phyloP scores from a whole-genome alignment of 2,113 vertebrate genomes.

The mouse (Mus musculus) region DNA sequence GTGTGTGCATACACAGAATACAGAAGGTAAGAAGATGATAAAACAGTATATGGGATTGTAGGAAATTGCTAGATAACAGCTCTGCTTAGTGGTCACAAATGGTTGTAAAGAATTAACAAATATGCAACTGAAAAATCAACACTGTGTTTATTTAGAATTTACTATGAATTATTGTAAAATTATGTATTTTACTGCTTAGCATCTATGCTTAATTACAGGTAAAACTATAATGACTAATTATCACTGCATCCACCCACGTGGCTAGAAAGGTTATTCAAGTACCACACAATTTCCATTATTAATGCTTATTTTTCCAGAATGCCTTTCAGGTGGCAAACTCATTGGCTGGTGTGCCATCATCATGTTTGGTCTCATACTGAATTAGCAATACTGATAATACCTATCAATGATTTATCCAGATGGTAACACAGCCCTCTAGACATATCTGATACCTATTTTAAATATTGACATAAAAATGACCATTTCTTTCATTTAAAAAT shows the following conservation, averaged over 20 bases:
- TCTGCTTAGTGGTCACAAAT: conserved; percentile 11
- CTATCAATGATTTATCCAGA: not conserved
- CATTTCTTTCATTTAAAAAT: not conserved
- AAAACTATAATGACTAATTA: conserved; percentile 61
- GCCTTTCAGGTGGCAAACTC: not conserved
- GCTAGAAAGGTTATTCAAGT: conserved; percentile 59
- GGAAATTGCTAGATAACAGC: conserved; percentile 10
- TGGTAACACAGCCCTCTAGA: not conserved
- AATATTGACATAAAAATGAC: not conserved
- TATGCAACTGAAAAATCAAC: conserved; percentile 50
- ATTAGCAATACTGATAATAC: not conserved
- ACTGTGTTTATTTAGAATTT: not conserved
- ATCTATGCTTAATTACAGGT: conserved; percentile 62
- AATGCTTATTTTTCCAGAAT: conserved; percentile 8
- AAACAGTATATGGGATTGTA: not conserved
- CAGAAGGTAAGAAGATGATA: not conserved
- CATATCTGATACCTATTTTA: not conserved
- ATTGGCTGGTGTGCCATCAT: not conserved
- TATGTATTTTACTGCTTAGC: conserved; percentile 46
- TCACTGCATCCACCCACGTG: conserved; percentile 62
- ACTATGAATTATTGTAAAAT: conserved; percentile 61
- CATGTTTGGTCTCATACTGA: not conserved
- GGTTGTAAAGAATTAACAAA: conserved; percentile 41
- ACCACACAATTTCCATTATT: conserved; percentile 52
- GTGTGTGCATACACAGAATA: not conserved